Percentiles rank a stretch among this genome's conserved stretches.
Conservation (phyloP, 53 echinoderm and acorn worm genomes). For the Echinometra lucunter region DNA sequence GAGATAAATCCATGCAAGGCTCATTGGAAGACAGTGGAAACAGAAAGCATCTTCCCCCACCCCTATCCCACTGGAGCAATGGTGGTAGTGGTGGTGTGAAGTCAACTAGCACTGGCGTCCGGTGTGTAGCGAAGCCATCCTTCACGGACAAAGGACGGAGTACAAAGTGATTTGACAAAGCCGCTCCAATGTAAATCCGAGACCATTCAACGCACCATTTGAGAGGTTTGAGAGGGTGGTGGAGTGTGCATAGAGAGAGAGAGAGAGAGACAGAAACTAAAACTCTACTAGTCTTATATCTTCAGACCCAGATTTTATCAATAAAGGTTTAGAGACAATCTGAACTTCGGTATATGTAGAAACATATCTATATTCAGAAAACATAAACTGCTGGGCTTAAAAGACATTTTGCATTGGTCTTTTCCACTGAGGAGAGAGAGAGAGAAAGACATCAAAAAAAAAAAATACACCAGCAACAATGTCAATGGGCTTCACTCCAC, state of each 20-base stretch:
- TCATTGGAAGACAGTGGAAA: neutral
- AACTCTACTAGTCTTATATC: conserved; percentile 1
- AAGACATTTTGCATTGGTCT: no score
- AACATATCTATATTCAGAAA: no score
- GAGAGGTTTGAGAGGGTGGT: conserved; percentile 34
- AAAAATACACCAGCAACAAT: no score
- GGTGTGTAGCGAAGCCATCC: conserved; percentile 27
- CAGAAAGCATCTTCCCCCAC: conserved; percentile 8
- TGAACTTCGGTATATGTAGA: neutral
- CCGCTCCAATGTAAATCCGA: conserved; percentile 24
- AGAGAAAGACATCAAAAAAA: no score
- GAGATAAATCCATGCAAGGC: neutral
- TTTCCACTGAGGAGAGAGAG: no score
- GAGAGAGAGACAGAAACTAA: conserved; percentile 17
- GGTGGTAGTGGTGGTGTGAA: conserved; percentile 33
- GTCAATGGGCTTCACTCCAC: no score
- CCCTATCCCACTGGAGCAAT: conserved; percentile 6
- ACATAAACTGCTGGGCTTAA: no score
- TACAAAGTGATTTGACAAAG: conserved; percentile 50
- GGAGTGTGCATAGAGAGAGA: conserved; percentile 7
- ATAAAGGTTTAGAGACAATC: neutral
- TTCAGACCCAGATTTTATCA: neutral
- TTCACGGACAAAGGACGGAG: conserved; percentile 45
- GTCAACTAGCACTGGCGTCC: conserved; percentile 47
- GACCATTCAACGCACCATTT: neutral